Percentiles rank a stretch among this genome's conserved stretches.
Conservation (phyloP, 2,113 vertebrate genomes). For the Siniperca chuatsi region DNA sequence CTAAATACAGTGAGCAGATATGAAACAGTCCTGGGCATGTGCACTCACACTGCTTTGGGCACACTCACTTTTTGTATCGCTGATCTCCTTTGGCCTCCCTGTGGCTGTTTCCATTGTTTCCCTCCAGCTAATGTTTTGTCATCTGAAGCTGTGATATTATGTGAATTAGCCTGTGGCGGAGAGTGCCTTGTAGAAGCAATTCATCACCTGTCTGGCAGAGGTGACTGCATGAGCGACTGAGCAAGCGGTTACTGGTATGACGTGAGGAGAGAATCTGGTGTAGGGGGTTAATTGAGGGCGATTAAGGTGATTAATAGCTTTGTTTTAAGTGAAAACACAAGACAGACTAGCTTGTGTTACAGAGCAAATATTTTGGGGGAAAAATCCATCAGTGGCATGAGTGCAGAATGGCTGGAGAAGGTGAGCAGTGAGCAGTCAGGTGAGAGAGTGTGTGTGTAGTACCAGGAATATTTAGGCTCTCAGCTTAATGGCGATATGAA, state of each 20-base stretch:
- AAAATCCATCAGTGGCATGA: slow-evolving; percentile 82
- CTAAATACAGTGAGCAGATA: background rate
- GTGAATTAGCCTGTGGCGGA: slow-evolving; percentile 70
- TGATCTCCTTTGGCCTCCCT: slow-evolving; percentile 37
- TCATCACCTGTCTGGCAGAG: slow-evolving; percentile 81
- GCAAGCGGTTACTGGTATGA: slow-evolving; percentile 77
- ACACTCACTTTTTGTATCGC: background rate
- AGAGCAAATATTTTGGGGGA: slow-evolving; percentile 87
- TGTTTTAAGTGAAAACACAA: slow-evolving; percentile 92
- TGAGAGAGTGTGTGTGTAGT: slow-evolving; percentile 21
- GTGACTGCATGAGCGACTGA: slow-evolving; percentile 61
- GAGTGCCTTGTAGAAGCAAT: slow-evolving; percentile 72
- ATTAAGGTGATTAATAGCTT: slow-evolving; percentile 93
- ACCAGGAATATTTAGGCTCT: slow-evolving; percentile 59
- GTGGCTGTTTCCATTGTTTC: slow-evolving; percentile 60
- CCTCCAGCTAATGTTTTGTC: slow-evolving; percentile 78
- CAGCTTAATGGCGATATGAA: slow-evolving; percentile 30
- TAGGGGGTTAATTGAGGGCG: slow-evolving; percentile 85
- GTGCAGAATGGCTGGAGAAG: slow-evolving; percentile 48
- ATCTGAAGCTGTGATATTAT: slow-evolving; percentile 73
- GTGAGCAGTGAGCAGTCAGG: slow-evolving; percentile 40
- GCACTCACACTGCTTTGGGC: slow-evolving; percentile 10
- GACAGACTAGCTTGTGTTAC: slow-evolving; percentile 87
- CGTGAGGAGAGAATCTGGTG: slow-evolving; percentile 83
- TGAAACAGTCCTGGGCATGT: slow-evolving; percentile 8